Evolutionary conservation across 1,140 invertebrate species (phyloP).

Genomic region (Amyelois transitella): DNA sequence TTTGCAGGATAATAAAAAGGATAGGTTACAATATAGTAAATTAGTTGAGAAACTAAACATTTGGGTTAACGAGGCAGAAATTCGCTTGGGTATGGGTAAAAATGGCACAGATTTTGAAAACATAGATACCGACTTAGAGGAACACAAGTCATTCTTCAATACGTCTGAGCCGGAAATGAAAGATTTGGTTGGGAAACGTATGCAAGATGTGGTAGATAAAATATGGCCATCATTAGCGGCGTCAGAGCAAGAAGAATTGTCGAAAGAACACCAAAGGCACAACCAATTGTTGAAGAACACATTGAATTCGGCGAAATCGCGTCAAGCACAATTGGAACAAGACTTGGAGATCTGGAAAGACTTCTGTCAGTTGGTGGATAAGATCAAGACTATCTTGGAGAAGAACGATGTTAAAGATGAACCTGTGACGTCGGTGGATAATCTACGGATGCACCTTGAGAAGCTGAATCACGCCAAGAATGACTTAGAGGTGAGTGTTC

Average conservation of each 20-base stretch:
- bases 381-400: constrained; percentile 82
- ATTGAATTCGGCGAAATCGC: constrained; percentile 85
- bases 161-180: constrained; percentile 82
- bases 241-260: constrained; percentile 87
- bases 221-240: constrained; percentile 89
- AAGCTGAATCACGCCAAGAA: constrained; percentile 85
- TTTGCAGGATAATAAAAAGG: constrained; percentile 85
- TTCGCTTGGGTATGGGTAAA: constrained; percentile 84
- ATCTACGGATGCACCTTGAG: constrained; percentile 85
- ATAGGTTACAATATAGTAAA: constrained; percentile 82
- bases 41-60: constrained; percentile 85
- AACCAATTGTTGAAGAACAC: constrained; percentile 87
- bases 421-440: constrained; percentile 83
- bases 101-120: constrained; percentile 92
- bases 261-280: constrained; percentile 84
- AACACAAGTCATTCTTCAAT: constrained; percentile 90
- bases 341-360: constrained; percentile 87
- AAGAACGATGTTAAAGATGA: constrained; percentile 85
- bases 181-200: constrained; percentile 86
- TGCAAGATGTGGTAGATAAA: constrained; percentile 88
- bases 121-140: constrained; percentile 86
- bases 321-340: constrained; percentile 83
- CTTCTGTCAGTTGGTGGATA: constrained; percentile 84
- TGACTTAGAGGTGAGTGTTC: constrained; percentile 84
- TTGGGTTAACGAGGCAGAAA: constrained; percentile 91